These are phyloP conservation scores for Petrolisthes manimaculis DNA, from an alignment of 2,888 invertebrate genomes.

Conservation along the genomic window DNA sequence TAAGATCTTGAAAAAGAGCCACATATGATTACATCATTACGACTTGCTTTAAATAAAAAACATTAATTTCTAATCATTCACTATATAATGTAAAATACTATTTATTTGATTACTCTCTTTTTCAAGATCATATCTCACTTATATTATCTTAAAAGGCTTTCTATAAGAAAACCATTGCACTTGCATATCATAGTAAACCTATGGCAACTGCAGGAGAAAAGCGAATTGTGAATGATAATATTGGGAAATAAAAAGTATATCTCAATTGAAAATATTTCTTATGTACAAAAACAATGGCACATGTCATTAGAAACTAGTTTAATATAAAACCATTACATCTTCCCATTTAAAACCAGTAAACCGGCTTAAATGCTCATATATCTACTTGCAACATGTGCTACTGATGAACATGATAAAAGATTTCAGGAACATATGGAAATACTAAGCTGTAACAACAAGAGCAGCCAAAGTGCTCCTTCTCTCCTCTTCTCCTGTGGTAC, in stretches of 20 bases:
- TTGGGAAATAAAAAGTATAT: constrained; percentile 40
- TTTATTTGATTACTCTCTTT: constrained; percentile 36
- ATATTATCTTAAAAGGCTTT: constrained; percentile 39
- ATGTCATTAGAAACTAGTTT: constrained; percentile 46
- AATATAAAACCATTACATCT: constrained; percentile 33
- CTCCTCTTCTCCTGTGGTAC: constrained; percentile 60
- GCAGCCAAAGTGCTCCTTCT: constrained; percentile 56
- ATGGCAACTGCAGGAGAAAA: constrained; percentile 48
- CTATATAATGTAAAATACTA: constrained; percentile 12
- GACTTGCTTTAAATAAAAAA: constrained; percentile 4
- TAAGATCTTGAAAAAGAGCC: constrained; percentile 56
- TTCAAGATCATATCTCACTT: constrained; percentile 49
- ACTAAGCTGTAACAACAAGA: constrained; percentile 61
- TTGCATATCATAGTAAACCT: constrained; percentile 44
- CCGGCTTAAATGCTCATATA: constrained; percentile 42
- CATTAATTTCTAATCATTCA: background rate
- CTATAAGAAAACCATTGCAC: constrained; percentile 55
- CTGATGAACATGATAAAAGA: constrained; percentile 52
- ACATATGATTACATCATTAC: constrained; percentile 17
- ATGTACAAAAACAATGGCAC: constrained; percentile 53
- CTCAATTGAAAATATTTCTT: constrained; percentile 53
- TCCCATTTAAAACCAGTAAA: constrained; percentile 42
- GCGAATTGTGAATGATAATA: constrained; percentile 46
- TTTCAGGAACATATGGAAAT: constrained; percentile 57
- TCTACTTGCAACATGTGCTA: constrained; percentile 55